phyloP scores from a whole-genome alignment of 2,113 vertebrate genomes.

The Crotalus tigris region DNA sequence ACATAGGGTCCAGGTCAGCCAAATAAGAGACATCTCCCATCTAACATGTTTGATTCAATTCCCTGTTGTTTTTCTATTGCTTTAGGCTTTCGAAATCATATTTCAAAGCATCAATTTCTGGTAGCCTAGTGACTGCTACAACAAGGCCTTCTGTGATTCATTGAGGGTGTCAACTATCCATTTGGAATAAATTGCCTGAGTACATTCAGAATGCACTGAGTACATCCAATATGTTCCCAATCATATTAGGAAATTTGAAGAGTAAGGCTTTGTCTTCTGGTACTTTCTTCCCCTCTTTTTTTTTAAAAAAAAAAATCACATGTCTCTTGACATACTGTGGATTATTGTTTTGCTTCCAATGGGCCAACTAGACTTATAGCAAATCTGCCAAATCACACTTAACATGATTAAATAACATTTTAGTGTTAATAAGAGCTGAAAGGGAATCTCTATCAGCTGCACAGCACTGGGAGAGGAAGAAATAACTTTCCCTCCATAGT shows the following conservation, averaged over 20 bases:
- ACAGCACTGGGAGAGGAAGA: not conserved
- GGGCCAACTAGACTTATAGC: not conserved
- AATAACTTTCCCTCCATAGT: not conserved
- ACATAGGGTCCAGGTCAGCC: not conserved
- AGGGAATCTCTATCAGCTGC: not conserved
- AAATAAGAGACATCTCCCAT: not conserved
- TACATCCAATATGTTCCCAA: not conserved
- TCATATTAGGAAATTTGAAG: not conserved
- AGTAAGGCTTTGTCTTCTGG: not conserved
- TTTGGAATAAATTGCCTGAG: not conserved
- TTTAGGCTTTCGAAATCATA: not conserved
- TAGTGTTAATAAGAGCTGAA: not conserved
- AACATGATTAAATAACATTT: not conserved
- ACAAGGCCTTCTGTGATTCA: not conserved
- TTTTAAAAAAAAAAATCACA: not conserved
- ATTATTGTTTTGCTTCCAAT: not conserved
- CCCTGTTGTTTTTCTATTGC: not conserved
- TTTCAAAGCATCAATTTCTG: conserved; percentile 7
- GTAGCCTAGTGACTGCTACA: not conserved
- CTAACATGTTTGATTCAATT: not conserved
- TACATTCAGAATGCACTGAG: not conserved
- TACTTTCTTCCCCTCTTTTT: not conserved
- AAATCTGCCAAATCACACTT: not conserved
- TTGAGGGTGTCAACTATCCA: not conserved
- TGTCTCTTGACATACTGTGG: not conserved